phyloP scores from a whole-genome alignment of 53 echinoderm and acorn worm genomes.

The Stichopus horrens region DNA sequence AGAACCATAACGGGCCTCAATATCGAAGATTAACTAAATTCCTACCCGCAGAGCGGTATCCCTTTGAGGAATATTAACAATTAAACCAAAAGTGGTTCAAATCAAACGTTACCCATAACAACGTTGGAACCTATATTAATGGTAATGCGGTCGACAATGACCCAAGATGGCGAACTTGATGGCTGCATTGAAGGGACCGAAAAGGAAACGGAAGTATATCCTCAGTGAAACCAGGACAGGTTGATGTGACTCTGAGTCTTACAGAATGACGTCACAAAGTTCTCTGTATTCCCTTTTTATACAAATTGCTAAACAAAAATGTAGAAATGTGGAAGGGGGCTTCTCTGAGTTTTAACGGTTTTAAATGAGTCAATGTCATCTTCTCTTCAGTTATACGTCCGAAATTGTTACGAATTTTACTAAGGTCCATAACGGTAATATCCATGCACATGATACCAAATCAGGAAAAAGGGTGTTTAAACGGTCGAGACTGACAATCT shows the following conservation, averaged over 20 bases:
- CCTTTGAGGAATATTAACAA: slow-evolving; percentile 25
- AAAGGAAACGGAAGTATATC: slow-evolving; percentile 1
- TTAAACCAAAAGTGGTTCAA: slow-evolving; percentile 16
- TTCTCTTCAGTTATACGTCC: no score
- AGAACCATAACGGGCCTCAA: background rate
- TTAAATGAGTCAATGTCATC: no score
- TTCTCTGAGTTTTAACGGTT: no score
- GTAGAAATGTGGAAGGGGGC: no score
- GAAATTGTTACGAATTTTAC: no score
- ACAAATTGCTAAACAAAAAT: no score
- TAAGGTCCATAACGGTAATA: no score
- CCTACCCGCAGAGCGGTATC: background rate
- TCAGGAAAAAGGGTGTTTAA: no score
- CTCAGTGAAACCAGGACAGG: slow-evolving; percentile 2
- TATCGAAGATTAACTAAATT: background rate
- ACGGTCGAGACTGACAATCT: no score
- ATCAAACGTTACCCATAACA: slow-evolving; percentile 5
- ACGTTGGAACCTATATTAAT: background rate
- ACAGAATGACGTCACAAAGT: background rate
- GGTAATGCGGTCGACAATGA: slow-evolving; percentile 22
- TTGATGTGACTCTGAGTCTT: background rate
- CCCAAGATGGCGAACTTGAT: slow-evolving; percentile 1
- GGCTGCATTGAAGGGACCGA: background rate
- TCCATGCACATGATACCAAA: no score
- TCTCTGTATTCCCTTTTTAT: no score